Evolutionary conservation across 2,888 invertebrate species (phyloP), one percentile per base, ranked within the genome.

Genomic region (Nebria salina): DNA sequence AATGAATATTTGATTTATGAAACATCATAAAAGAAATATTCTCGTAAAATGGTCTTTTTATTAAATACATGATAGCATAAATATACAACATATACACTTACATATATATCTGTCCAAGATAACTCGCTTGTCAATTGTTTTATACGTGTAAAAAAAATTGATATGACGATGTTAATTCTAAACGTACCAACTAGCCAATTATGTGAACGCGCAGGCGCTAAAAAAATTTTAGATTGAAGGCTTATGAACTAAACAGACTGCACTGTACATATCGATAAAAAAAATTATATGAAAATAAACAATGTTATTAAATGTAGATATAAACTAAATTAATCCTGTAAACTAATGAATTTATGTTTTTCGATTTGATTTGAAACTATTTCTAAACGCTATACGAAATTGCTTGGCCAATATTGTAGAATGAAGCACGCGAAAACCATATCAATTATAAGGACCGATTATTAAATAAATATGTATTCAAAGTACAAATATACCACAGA

Each of bases 111-210:
- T 81, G 81, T 81, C 81, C 81, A 81, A 81, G 76, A 54, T 81
- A 76, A 81, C 81, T 81, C 73, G 81, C 81, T 81, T 81, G 81
- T 81, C 81, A 81, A 81, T 81, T 81, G 81, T 81, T 81, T 81
- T 81, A 80, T 80, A 80, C 80, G 75, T 80, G 75, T 80, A 75
- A 72, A 54, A 80, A 43, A 80, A 80, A 80, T 42, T 75, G 74
- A 79, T 70, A 70, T 74, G 70, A 80, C 70, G 72, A 75, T 75
- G 80, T 80, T 80, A 75, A 80, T 80, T 80, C 80, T 80, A 80
- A 80, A 80, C 75, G 80, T 75, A 80, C 80, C 80, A 80, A 80
- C 80, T 80, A 75, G 80, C 80, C 80, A 80, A 75, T 54, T 73
- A 73, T 73, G 41, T 75, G 75, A 79, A 68, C 75, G 80, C 80